Evolutionary conservation across 2,888 invertebrate genomes (phyloP), one percentile per base, ranked within the genome.

Genomic region (Parascotia fuliginaria): DNA sequence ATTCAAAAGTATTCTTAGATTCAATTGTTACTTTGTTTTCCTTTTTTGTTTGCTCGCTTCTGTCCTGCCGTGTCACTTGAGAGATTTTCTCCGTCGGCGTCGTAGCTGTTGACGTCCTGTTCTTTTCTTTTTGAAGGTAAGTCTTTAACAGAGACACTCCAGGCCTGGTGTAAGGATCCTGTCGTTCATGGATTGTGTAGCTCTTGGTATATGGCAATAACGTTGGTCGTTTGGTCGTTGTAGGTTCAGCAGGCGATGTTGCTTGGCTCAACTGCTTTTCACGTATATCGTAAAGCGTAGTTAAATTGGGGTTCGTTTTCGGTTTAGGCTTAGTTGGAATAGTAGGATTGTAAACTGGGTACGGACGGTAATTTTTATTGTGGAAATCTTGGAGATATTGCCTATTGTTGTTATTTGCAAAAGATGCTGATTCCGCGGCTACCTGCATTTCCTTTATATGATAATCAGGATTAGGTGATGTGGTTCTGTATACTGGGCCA

Each of bases 351-450:
- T 93, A 83, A 33, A 91, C 88, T 9, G 91, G 90, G 54, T 88
- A 91, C 0, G 89, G 91, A 3, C 89, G 78, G 46, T 83, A 80
- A 69, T 89, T 83, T 73, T 93, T 85, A 61, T 78, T 71, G 59
- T 82, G 79, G 48, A 83, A 87, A 49, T 89, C 84, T 76, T 92
- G 90, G 27, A 91, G 69, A 52, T 81, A 87, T 62, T 92, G 89
- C 44, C 89, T 81, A 59, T 90, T 87, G 53, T 91, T 90, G 44
- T 88, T 91, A 29, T 94, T 93, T 1, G 94, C 94, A 74, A 97
- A 96, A 0, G 96, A 96, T 0, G 96, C 95, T 5, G 95, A 95
- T 82, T 97, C 97, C 6, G 96, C 96, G 0, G 95, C 93, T 0
- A 95, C 93, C 77, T 96, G 96, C 73, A 94, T 93, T 81, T 96